A percentile compares a stretch with the other conserved stretches of the same genome.
These are phyloP conservation scores for Hipparchia sbordonii DNA, from an alignment of 2,888 invertebrate genomes.

Conservation along the genomic window DNA sequence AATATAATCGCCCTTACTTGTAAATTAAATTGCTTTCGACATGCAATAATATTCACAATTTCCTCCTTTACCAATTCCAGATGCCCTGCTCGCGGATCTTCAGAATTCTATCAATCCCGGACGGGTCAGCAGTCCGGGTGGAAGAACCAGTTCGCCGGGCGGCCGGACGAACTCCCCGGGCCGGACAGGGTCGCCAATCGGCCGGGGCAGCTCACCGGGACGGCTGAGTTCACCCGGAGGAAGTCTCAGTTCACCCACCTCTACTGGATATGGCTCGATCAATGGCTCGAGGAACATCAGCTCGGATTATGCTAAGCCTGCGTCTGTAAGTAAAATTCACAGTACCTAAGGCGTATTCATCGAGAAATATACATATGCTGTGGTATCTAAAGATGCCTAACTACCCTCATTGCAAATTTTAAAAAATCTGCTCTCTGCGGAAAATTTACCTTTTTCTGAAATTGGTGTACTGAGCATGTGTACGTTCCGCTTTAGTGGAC, in stretches of 20 bases:
- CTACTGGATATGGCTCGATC: conserved; percentile 90
- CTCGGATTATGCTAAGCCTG: conserved; percentile 79
- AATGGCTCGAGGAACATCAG: conserved; percentile 85
- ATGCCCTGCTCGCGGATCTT: conserved; percentile 96
- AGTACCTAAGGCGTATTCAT: no score
- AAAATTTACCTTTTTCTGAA: no score
- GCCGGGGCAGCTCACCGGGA: conserved; percentile 78
- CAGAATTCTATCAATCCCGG: conserved; percentile 94
- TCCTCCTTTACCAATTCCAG: conserved; percentile 81
- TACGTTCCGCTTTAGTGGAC: no score
- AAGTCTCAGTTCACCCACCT: conserved; percentile 77
- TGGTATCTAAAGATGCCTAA: no score
- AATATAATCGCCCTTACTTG: not conserved
- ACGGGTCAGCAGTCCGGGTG: conserved; percentile 73
- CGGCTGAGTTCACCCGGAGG: conserved; percentile 74
- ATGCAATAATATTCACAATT: not conserved
- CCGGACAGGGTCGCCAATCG: conserved; percentile 65
- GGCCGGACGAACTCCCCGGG: conserved; percentile 71
- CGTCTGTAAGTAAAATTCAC: conserved; percentile 81
- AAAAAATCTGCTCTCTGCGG: no score
- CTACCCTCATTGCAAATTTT: no score
- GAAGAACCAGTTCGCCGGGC: conserved; percentile 77
- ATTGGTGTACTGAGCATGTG: no score
- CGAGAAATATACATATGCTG: no score
- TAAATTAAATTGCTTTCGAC: not conserved